Evolutionary conservation across 2,888 invertebrate species (phyloP), one percentile per base, ranked within the genome.

Genomic region (Ormyrus rosae): DNA sequence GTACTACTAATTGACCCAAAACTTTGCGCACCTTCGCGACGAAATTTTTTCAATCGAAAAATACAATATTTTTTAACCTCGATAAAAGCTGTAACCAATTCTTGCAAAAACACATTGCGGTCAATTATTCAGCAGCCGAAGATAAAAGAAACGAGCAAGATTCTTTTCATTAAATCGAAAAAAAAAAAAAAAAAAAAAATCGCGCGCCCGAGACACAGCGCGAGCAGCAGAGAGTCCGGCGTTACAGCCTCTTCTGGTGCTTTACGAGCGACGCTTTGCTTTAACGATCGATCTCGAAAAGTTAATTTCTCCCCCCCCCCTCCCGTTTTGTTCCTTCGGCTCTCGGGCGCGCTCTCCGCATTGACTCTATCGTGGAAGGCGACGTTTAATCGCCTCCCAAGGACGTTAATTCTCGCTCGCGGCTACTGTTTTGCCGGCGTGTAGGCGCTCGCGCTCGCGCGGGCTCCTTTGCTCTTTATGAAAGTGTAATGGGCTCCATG

Each of bases 221-320:
- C n/a, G 34, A 34, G 50, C 61, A n/a, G 10, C 55, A 13, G 63
- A 10, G 48, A 50, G 63, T n/a, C 11, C 72, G 70, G 34, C 34
- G 34, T 34, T 34, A 34, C 34, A 34, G 34, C 34, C 34, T 34
- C 34, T 34, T 34, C 34, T 0, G 61, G 48, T 53, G 51, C 61
- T 80, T 81, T 75, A 81, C 74, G 82, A 82, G 72, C 78, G 64
- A 63, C 70, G 68, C 60, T 79, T 78, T 79, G 72, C 75, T 82
- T 82, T 81, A 82, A 82, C 76, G 79, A 82, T 82, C 81, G 78
- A 79, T 81, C 76, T 79, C 70, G 72, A 82, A 79, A 81, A 81
- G 81, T 79, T 77, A 76, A 81, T 81, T 79, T 82, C 80, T 63
- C 76, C 56, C 78, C 34, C 3, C 34, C 2, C 34, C 61, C 19